Evolutionary conservation across 2,797 vertebrate species (phyloP), one percentile per base, ranked within the genome.

Genomic region (Australoheros facetus): DNA sequence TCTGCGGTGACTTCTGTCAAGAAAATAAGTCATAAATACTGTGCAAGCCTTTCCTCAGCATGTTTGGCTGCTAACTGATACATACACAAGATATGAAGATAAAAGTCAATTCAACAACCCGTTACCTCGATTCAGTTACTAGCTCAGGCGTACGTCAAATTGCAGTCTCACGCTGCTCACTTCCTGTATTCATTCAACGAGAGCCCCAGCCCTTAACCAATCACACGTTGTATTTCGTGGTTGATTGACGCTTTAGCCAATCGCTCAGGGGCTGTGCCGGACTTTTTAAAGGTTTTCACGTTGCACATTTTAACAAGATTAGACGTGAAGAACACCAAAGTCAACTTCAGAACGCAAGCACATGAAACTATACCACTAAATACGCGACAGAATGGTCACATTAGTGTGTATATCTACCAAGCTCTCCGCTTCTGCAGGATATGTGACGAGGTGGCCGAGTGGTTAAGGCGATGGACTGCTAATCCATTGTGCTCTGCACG

Each of bases 391-490:
- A 11, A 3, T 2, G 19, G 9, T 48, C 62, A 69, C 3, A 17
- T 51, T 19, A 7, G 10, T 19, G 1, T 12, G 23, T 48, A 66
- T 48, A 48, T 66, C 3, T 69, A 69, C 62, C 62, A 7, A 51
- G 3, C 4, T 48, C 62, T 4, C 19, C 26, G 23, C 0, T 0
- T 13, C 2, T 4, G 28, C 0, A 2, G 3, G 1, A 3, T 8
- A n/a, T 21, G 4, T 4, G 95, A 95, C 95, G 95, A 95, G 95
- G 95, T 96, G 95, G 95, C 95, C 94, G 95, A 96, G 95, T 95
- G 96, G 97, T 98, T 97, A 98, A 98, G 97, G 97, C 96, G 97
- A 98, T 97, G 97, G 96, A 97, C 96, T 97, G 96, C 97, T 97
- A 97, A 97, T 97, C 96, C 96, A 96, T 96, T 96, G 96, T 96